Evolutionary conservation across 1,140 invertebrate species (phyloP), one percentile per base, ranked within the genome.

Genomic region (Diorhabda sublineata): DNA sequence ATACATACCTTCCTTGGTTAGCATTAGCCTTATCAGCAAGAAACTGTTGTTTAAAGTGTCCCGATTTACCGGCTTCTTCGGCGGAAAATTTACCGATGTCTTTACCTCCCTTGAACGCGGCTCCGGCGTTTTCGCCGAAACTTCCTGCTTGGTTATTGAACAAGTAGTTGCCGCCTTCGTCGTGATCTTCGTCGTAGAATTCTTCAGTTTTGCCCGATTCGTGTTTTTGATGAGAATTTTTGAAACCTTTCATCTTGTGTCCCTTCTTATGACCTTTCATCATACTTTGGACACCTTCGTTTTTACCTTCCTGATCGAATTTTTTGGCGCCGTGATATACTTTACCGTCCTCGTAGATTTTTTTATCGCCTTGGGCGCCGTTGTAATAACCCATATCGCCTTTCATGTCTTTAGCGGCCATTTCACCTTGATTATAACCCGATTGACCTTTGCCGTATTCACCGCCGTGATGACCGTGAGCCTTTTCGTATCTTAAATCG

Each of bases 161-260:
- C 42, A 82, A 83, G 58, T 83, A 80, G 52, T 87, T 80, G 61
- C 86, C 85, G 0, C 84, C 86, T 74, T 87, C 87, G 73, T 88
- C 86, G 72, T 88, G 85, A 42, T 84, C 84, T 71, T 88, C 87
- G 67, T 89, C 88, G 69, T 87, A 89, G 81, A 85, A 89, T 71
- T 85, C 87, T 73, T 88, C 86, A 8, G 86, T 85, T 77, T 88
- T 88, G 64, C 87, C 87, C 73, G 86, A 84, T 74, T 89, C 88
- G 73, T 89, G 87, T 69, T 89, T 89, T 69, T 87, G 87, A 71
- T 87, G 87, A 0, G 87, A 88, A 3, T 84, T 83, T 73, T 88
- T 87, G 77, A 87, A 89, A 5, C 87, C 87, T 71, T 87, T 87
- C 71, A 85, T 86, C 41, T 85, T 84, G 76, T 89, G 87, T 3